These are phyloP conservation scores for Acrobasis consociella DNA, from an alignment of 2,888 invertebrate species.

Conservation along the genomic window DNA sequence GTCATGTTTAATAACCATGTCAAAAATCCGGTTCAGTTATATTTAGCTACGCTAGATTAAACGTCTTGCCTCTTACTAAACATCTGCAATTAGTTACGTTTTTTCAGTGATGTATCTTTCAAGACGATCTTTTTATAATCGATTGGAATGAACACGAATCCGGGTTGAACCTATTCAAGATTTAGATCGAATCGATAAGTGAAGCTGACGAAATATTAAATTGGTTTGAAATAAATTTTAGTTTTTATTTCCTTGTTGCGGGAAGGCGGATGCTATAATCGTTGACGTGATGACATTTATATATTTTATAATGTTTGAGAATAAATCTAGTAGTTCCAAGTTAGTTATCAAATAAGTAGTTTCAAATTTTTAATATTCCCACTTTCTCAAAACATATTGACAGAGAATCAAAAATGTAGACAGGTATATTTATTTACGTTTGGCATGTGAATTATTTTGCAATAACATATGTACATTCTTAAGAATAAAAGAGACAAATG, in stretches of 20 bases:
- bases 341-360: neutral
- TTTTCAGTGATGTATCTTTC: slow-evolving; percentile 16
- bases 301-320: neutral
- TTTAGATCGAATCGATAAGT: slow-evolving; percentile 13
- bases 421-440: no score
- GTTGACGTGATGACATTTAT: slow-evolving; percentile 10
- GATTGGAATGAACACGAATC: slow-evolving; percentile 15
- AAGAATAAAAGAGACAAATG: no score
- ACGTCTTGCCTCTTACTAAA: slow-evolving; percentile 15
- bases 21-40: slow-evolving; percentile 22
- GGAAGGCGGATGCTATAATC: slow-evolving; percentile 5
- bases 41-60: slow-evolving; percentile 21
- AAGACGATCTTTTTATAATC: slow-evolving; percentile 17
- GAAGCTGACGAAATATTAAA: slow-evolving; percentile 17
- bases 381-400: no score
- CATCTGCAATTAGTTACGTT: slow-evolving; percentile 18
- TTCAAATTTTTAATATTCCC: no score
- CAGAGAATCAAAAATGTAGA: no score
- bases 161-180: slow-evolving; percentile 20
- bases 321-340: neutral
- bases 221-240: slow-evolving; percentile 4
- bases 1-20: slow-evolving; percentile 23
- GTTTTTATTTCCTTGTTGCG: slow-evolving; percentile 13
- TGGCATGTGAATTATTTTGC: no score
- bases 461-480: no score